Conservation (phyloP, 2,888 invertebrate genomes). For the Andrena hattorfiana region DNA sequence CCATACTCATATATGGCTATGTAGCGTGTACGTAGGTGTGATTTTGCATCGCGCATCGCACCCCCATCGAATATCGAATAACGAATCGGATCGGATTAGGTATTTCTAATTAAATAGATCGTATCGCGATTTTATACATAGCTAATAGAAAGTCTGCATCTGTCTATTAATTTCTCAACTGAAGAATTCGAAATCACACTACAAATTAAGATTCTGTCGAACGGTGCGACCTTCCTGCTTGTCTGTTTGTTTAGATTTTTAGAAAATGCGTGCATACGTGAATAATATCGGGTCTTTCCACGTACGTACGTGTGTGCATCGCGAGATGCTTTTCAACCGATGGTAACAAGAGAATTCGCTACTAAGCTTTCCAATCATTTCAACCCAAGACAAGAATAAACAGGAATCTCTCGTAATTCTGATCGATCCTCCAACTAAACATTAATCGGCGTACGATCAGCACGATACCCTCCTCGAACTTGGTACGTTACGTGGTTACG, state of each 20-base stretch:
- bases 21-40: neutral
- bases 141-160: neutral
- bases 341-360: slow-evolving; percentile 5
- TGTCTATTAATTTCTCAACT: neutral
- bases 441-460: slow-evolving; percentile 29
- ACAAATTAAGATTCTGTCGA: slow-evolving; percentile 9
- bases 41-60: neutral
- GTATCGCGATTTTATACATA: neutral
- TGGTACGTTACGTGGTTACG: slow-evolving; percentile 38
- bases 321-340: slow-evolving; percentile 11
- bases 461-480: slow-evolving; percentile 31
- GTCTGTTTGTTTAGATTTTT: slow-evolving; percentile 37
- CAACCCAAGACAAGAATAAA: neutral
- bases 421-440: slow-evolving; percentile 22
- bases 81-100: neutral
- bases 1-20: neutral
- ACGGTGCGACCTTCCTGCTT: slow-evolving; percentile 23
- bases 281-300: slow-evolving; percentile 11
- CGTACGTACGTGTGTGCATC: slow-evolving; percentile 39
- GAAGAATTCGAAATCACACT: slow-evolving; percentile 18
- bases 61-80: too few relatives aligned
- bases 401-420: slow-evolving; percentile 14
- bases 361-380: slow-evolving; percentile 28
- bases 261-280: slow-evolving; percentile 25
- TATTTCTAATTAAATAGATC: slow-evolving; percentile 8